Conservation (phyloP, 2,888 invertebrate species). For the Bursaphelenchus okinawaensis region DNA sequence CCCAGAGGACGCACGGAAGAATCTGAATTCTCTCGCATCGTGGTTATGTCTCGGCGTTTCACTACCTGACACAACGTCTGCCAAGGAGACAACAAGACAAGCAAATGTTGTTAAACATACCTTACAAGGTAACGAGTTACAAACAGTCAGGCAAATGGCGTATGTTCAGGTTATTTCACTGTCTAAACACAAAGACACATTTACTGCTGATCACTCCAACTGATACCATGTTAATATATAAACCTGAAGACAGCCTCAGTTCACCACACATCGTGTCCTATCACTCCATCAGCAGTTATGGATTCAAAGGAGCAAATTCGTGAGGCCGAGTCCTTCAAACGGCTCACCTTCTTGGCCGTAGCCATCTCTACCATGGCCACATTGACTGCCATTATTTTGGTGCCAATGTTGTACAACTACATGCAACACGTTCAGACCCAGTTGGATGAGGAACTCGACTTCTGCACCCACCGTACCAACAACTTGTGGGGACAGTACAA, state of each 20-base stretch:
- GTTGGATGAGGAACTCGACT: slow-evolving; percentile 49
- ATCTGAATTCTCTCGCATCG: too few relatives aligned
- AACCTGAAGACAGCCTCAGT: not conserved
- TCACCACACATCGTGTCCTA: not conserved
- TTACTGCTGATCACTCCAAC: too few relatives aligned
- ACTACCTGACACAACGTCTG: too few relatives aligned
- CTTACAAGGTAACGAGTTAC: too few relatives aligned
- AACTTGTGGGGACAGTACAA: slow-evolving; percentile 30
- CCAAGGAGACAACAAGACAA: too few relatives aligned
- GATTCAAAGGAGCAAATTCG: slow-evolving; percentile 12
- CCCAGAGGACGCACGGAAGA: too few relatives aligned
- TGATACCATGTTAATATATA: too few relatives aligned
- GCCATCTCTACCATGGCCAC: slow-evolving; percentile 42
- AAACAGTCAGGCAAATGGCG: too few relatives aligned
- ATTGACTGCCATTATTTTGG: slow-evolving; percentile 42
- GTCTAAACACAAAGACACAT: too few relatives aligned
- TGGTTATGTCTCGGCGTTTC: too few relatives aligned
- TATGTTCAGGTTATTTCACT: too few relatives aligned
- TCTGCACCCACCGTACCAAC: slow-evolving; percentile 48
- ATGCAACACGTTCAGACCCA: slow-evolving; percentile 54
- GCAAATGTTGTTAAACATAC: too few relatives aligned
- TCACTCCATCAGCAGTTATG: not conserved
- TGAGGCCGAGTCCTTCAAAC: slow-evolving; percentile 13
- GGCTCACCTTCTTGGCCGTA: slow-evolving; percentile 30
- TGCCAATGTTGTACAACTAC: slow-evolving; percentile 55